These are phyloP conservation scores for Callipepla squamata DNA, from an alignment of 2,113 vertebrate genomes.

Conservation along the genomic window DNA sequence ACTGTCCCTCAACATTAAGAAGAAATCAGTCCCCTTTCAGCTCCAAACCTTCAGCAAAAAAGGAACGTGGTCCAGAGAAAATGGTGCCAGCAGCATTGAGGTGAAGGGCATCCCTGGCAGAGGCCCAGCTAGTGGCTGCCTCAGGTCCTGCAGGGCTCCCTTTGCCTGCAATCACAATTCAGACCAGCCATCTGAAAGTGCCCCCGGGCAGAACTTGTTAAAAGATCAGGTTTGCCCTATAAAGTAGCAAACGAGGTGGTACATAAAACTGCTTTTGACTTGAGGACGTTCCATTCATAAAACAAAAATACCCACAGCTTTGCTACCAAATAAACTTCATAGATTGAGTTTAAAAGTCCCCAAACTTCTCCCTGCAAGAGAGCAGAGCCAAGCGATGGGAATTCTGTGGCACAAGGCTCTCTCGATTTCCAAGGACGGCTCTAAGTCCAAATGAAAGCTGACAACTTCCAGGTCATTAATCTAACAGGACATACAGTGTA, in stretches of 20 bases:
- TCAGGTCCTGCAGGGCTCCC: background rate
- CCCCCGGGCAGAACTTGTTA: slow-evolving; percentile 23
- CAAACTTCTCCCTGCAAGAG: background rate
- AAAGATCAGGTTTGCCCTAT: slow-evolving; percentile 2
- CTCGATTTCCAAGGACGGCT: background rate
- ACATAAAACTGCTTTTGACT: background rate
- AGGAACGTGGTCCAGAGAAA: background rate
- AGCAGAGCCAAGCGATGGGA: background rate
- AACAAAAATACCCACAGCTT: slow-evolving; percentile 12
- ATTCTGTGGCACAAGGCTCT: background rate
- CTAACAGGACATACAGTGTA: fast-evolving
- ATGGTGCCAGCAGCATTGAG: background rate
- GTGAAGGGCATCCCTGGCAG: slow-evolving; percentile 10
- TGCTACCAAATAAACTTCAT: background rate
- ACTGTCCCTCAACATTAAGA: background rate
- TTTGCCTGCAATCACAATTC: slow-evolving; percentile 29
- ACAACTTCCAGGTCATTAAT: slow-evolving; percentile 17
- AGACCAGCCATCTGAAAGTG: background rate
- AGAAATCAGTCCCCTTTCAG: background rate
- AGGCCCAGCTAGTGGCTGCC: slow-evolving; percentile 5
- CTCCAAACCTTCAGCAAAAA: background rate
- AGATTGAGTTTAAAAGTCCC: background rate
- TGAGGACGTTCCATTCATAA: slow-evolving; percentile 15
- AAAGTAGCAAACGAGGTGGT: slow-evolving; percentile 39
- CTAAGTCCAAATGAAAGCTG: background rate